phyloP scores from a whole-genome alignment of 2,113 vertebrate genomes.

The human region GRCh38 chr11:18010001-18010500 shows the following conservation, averaged over 20 bases:
- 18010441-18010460: not conserved
- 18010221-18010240: not conserved
- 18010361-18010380: conserved; percentile 7
- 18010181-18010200: not conserved
- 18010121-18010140: not conserved
- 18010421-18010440: conserved; percentile 39
- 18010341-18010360: not conserved
- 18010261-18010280: not conserved
- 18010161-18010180: conserved; percentile 2
- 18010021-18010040: conserved; percentile 4
- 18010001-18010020: not conserved
- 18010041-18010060: conserved; percentile 31
- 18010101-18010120: conserved; percentile 7
- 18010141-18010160: not conserved
- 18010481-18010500: not conserved
- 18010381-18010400: not conserved
- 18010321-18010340: not conserved
- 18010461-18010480: not conserved
- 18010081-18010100: not conserved
- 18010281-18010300: not conserved
- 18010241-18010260: not conserved
- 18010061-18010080: not conserved
- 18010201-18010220: not conserved
- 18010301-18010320: not conserved
- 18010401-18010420: conserved; percentile 21